phyloP scores from a whole-genome alignment of 1,140 invertebrate genomes.

The Orchestia grillus region DNA sequence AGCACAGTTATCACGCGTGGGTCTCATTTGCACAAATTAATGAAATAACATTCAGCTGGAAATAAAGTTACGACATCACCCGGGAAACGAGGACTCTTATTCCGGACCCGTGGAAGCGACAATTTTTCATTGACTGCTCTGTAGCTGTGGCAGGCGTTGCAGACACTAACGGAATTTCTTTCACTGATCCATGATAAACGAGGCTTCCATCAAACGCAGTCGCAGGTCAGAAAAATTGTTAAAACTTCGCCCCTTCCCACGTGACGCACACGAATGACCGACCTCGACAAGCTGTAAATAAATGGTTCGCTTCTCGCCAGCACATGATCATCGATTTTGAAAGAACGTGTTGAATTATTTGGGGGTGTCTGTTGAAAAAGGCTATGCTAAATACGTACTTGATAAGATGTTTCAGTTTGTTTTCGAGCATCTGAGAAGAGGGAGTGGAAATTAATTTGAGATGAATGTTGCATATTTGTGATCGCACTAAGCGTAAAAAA shows the following conservation, averaged over 20 bases:
- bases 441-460: too few relatives aligned
- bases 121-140: neutral
- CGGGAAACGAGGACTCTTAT: neutral
- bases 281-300: neutral
- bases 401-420: neutral
- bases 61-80: neutral
- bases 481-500: too few relatives aligned
- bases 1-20: neutral
- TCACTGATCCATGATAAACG: neutral
- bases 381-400: neutral
- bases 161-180: neutral
- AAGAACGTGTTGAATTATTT: too few relatives aligned
- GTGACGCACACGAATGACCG: neutral
- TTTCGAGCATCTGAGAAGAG: too few relatives aligned
- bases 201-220: conserved; percentile 6
- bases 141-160: neutral
- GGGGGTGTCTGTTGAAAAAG: neutral
- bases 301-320: neutral
- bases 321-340: too few relatives aligned
- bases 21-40: neutral
- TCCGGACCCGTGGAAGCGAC: neutral
- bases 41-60: neutral
- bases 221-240: neutral
- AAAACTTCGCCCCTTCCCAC: neutral
- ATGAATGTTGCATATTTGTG: too few relatives aligned